Percentiles rank a stretch among this genome's conserved stretches.
Conservation (phyloP, 2,888 invertebrate species). For the Disparrhopalites patrizii region DNA sequence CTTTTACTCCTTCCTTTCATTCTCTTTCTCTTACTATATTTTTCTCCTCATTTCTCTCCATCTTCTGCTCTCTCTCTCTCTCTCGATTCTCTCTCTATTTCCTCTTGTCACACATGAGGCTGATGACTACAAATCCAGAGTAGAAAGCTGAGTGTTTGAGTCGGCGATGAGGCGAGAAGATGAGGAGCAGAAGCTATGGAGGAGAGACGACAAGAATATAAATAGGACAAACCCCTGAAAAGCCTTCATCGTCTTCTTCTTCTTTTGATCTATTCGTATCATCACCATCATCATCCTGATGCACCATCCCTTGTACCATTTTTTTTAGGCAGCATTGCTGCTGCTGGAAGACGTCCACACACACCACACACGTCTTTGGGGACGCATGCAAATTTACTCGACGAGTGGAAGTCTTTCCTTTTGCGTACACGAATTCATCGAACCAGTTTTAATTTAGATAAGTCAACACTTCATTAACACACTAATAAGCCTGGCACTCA, state of each 20-base stretch:
- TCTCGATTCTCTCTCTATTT: too few species aligned
- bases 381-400: too few species aligned
- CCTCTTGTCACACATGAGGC: slow-evolving; percentile 16
- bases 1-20: too few species aligned
- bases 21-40: too few species aligned
- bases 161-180: slow-evolving; percentile 12
- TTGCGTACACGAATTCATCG: not conserved
- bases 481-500: slow-evolving; percentile 2
- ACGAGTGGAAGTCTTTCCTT: not conserved
- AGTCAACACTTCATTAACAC: slow-evolving; percentile 27
- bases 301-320: too few species aligned
- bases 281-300: too few species aligned
- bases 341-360: too few species aligned
- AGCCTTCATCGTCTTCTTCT: not conserved
- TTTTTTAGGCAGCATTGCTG: too few species aligned
- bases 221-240: slow-evolving; percentile 18
- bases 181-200: not conserved
- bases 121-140: slow-evolving; percentile 23
- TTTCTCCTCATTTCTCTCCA: too few species aligned
- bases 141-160: too few species aligned
- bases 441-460: slow-evolving; percentile 23
- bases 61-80: too few species aligned
- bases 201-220: slow-evolving; percentile 24
- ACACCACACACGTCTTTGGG: too few species aligned
- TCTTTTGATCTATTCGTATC: slow-evolving; percentile 8